Conservation (phyloP, 1,140 invertebrate genomes). For the Atta colombica region DNA sequence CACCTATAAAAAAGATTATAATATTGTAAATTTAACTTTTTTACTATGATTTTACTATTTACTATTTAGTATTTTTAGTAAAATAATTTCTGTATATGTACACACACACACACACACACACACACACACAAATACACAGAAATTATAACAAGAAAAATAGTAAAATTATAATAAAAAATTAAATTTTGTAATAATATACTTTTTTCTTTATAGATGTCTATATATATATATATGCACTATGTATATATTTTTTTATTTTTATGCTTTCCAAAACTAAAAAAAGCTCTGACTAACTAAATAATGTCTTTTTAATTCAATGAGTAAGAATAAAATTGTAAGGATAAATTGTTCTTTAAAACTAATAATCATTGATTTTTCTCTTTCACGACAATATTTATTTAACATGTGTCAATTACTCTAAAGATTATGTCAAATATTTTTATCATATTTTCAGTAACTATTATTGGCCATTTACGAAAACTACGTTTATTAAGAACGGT, state of each 20-base stretch:
- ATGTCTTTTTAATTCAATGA: neutral
- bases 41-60: neutral
- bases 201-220: no score
- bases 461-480: conserved; percentile 7
- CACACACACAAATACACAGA: no score
- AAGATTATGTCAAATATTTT: neutral
- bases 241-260: neutral
- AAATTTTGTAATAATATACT: no score
- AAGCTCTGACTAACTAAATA: neutral
- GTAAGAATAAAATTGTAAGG: neutral
- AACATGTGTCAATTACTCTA: neutral
- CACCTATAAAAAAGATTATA: neutral
- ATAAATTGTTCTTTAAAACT: neutral
- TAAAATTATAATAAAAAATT: no score
- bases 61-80: neutral
- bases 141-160: no score
- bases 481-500: conserved; percentile 49
- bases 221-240: no score
- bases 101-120: no score
- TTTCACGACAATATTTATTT: neutral
- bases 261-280: neutral
- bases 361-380: neutral
- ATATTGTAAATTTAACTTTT: neutral
- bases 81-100: no score
- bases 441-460: neutral